Evolutionary conservation across 2,888 invertebrate species (phyloP), one percentile per base, ranked within the genome.

Genomic region (Lypha dubia): DNA sequence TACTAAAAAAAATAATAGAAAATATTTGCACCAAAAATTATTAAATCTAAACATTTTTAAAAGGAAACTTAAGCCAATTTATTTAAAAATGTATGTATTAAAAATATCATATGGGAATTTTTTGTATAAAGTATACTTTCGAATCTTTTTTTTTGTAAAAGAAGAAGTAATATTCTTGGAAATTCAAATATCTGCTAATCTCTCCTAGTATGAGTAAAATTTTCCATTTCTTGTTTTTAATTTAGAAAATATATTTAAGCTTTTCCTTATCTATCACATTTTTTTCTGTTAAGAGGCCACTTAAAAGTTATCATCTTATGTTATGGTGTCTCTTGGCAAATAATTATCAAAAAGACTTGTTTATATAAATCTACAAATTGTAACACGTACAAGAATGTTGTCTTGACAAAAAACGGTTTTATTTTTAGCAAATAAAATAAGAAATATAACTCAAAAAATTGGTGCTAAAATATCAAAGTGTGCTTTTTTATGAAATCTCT

Each of bases 321-420:
- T 0, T 17, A 2, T n/a, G 22, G 22, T 49, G 76, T 49, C 15
- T 49, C 28, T 68, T n/a, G 76, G 15, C 20, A 51, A 49, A 28
- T 28, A 28, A 24, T 51, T 49, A 62, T 77, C 35, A 28, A 28
- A 28, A 28, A 28, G 28, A 28, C 28, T 28, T 28, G 28, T 28
- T 28, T 28, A 35, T 60, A 60, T 3, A 70, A 20, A 28, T 22
- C 28, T 24, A 24, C 44, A 81, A 44, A 46, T 11, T 81, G 15
- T 63, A 49, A 56, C 53, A 75, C 68, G 74, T 75, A 63, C 75
- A 9, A 62, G 17, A 62, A 32, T 46, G 8, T 76, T 70, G 63
- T 68, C 75, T 81, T 75, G 73, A 81, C 68, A 44, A 73, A 44
- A 44, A 38, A 46, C 46, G 44, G 28, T 75, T 53, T 46, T n/a